Conservation (phyloP, 2,113 vertebrate genomes). For the Periophthalmodon schlosseri region DNA sequence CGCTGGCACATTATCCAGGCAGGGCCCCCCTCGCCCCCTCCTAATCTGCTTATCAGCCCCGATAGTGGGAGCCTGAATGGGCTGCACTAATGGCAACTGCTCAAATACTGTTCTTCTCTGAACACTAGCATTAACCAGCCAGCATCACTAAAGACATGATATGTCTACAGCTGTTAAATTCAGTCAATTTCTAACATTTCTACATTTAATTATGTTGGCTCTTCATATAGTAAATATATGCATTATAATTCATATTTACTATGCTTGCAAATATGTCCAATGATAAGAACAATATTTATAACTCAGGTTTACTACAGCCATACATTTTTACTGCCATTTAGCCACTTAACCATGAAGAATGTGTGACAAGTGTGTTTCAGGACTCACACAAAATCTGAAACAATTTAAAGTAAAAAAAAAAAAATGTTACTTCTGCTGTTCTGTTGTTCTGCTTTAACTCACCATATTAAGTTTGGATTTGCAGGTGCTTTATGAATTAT, state of each 20-base stretch:
- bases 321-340: neutral
- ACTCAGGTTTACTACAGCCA: neutral
- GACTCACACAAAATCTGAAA: too few relatives aligned
- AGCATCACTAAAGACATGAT: slow-evolving; percentile 28
- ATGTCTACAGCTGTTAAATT: neutral
- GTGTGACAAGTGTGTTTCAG: neutral
- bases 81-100: slow-evolving; percentile 55
- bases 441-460: neutral
- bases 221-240: neutral
- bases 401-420: too few relatives aligned
- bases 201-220: neutral
- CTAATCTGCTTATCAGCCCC: slow-evolving; percentile 65
- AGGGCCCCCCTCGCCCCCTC: slow-evolving; percentile 29
- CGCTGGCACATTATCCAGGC: slow-evolving; percentile 57
- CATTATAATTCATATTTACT: too few relatives aligned
- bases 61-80: slow-evolving; percentile 57
- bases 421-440: too few relatives aligned
- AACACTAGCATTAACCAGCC: slow-evolving; percentile 26
- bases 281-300: neutral
- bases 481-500: neutral
- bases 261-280: too few relatives aligned
- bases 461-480: neutral
- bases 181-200: neutral
- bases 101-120: slow-evolving; percentile 52
- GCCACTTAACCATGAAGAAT: too few relatives aligned